Evolutionary conservation across 2,888 invertebrate species (phyloP), one percentile per base, ranked within the genome.

Genomic region (Sinotaia quadrata): DNA sequence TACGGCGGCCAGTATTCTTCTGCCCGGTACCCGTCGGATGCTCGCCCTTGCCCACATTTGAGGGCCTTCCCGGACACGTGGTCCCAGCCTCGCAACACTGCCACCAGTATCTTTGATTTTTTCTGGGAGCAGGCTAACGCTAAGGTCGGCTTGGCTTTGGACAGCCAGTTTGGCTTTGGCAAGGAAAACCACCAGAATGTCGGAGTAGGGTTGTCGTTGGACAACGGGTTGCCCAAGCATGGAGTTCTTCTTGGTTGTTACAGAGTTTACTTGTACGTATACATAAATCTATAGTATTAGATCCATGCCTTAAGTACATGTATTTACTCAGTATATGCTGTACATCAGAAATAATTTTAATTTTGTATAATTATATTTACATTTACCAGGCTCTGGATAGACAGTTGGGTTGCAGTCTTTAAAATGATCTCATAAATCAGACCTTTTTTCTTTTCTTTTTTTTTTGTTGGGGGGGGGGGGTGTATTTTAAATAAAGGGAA

Each of bases 71-170:
- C 54, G 7, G 2, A 24, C 41, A 10, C 65, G 24, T 65, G 65
- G 63, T 51, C 41, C 8, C 29, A 49, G 2, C 56, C n/a, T 21
- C 24, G n/a, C 27, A 4, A 36, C 10, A 12, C 12, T 15, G 41
- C 65, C 33, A 49, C 63, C 29, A 52, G 56, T 56, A 65, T 65
- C 12, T 65, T 65, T 41, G 65, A 65, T 47, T 65, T 56, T 29
- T 65, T 65, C 65, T 65, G 65, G 65, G 65, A 65, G 44, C 65
- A 65, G 56, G 65, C 65, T 10, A 52, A 65, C 15, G 65, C 65
- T 34, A 63, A 63, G 29, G 56, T 51, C 18, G 34, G 60, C 4
- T 41, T 41, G 12, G 41, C 60, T 4, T 18, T 61, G n/a, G 34
- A 18, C n/a, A 44, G 24, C 15, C 2, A 44, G 27, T 54, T 24